Conservation (phyloP, 2,113 vertebrate genomes). For the Hypocryptadius cinnamomeus region DNA sequence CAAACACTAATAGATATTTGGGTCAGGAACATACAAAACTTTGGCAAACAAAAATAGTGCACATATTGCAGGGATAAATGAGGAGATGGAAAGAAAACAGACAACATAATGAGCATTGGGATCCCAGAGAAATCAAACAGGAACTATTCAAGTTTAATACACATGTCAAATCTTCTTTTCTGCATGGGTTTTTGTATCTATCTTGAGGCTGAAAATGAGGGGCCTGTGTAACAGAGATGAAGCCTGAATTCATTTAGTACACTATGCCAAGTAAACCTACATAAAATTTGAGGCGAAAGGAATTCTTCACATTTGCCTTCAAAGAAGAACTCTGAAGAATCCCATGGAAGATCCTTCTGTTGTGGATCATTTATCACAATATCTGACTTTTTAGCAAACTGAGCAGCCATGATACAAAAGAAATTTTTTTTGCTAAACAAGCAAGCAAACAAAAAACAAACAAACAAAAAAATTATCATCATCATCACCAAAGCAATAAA, state of each 20-base stretch:
- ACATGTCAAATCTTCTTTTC: background rate
- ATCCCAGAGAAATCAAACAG: background rate
- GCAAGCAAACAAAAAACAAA: background rate
- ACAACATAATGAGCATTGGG: background rate
- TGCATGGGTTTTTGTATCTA: background rate
- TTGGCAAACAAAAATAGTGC: background rate
- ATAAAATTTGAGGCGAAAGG: background rate
- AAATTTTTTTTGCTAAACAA: background rate
- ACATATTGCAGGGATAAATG: background rate
- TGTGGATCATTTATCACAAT: background rate
- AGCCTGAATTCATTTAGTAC: background rate
- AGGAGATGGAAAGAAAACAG: background rate
- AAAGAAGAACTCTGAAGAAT: background rate
- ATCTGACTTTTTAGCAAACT: background rate
- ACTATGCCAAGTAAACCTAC: background rate
- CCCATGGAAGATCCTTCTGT: background rate
- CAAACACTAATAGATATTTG: background rate
- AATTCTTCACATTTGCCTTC: background rate
- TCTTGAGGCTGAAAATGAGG: background rate
- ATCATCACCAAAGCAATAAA: background rate
- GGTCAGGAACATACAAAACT: background rate
- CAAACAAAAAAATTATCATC: background rate
- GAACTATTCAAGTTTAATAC: background rate
- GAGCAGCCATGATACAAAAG: accelerated
- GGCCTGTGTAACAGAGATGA: background rate